Conservation (phyloP, 2,113 vertebrate genomes). For the Pimephales promelas region DNA sequence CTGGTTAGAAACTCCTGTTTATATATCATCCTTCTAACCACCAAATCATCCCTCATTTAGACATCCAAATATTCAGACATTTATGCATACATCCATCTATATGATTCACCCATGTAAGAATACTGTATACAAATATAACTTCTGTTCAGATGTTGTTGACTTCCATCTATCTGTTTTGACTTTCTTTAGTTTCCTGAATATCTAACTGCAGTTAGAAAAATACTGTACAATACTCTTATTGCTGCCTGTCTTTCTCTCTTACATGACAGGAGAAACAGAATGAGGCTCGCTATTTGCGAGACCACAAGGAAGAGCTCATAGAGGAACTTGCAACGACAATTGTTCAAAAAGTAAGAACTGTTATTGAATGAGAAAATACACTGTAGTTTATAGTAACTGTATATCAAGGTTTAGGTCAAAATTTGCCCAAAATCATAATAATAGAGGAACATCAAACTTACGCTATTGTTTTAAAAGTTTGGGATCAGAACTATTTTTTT, state of each 20-base stretch:
- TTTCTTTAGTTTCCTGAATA: background rate
- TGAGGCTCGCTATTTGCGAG: constrained; percentile 91
- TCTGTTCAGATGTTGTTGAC: background rate
- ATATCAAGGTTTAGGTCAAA: background rate
- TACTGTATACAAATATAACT: no score
- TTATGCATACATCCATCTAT: background rate
- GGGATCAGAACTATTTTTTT: no score
- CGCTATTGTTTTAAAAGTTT: no score
- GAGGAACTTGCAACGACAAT: constrained; percentile 95
- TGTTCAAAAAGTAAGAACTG: constrained; percentile 87
- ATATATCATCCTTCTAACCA: constrained; percentile 3
- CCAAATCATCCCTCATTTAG: no score
- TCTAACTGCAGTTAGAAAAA: no score
- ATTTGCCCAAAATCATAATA: no score
- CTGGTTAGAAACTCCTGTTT: constrained; percentile 77
- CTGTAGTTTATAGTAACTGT: background rate
- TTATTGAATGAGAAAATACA: background rate
- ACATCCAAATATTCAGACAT: background rate
- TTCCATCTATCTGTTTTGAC: background rate
- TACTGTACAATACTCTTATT: no score
- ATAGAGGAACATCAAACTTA: no score
- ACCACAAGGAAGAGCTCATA: constrained; percentile 94
- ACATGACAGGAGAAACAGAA: constrained; percentile 91
- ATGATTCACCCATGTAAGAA: no score
- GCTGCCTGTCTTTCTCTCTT: constrained; percentile 31